Evolutionary conservation across 2,888 invertebrate genomes (phyloP), one percentile per base, ranked within the genome.

Genomic region (Limnephilus marmoratus): DNA sequence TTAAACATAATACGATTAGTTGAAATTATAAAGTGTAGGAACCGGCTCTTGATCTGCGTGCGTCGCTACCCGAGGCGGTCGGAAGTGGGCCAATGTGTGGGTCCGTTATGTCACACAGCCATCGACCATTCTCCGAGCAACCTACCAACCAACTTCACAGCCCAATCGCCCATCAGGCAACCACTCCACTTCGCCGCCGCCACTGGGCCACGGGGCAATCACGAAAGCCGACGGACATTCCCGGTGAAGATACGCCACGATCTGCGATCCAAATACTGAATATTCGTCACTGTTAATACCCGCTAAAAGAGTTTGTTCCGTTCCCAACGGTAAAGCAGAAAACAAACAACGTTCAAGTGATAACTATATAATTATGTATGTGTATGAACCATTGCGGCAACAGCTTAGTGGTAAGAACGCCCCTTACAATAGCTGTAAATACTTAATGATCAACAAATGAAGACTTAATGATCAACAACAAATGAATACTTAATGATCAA

Each of bases 81-180:
- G 53, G 53, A 91, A 92, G 91, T 92, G 91, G 91, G 92, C 90
- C 92, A 92, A 90, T 90, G 89, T 85, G 91, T 53, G 90, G 82
- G 90, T 82, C 92, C 92, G 92, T 92, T 92, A 92, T 92, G 91
- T 92, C 92, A 92, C 87, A 91, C 81, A 49, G 45, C 24, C 91
- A 91, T 53, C 85, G 81, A 13, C 34, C 82, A 82, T 18, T 31
- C 31, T 31, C 82, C 34, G 24, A 68, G 68, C 68, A 68, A 68
- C 24, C 68, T 24, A 68, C 24, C 68, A 24, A 68, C 68, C 68
- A 68, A 68, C 68, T 24, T 68, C 68, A n/a, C 24, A n/a, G 9
- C 68, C 24, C 68, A 24, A 24, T 24, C n/a, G 68, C 68, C 68
- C 24, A 45, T 45, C 45, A 9, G n/a, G 68, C 9, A 68, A 68